Evolutionary conservation across 2,113 vertebrate species (phyloP), one percentile per base, ranked within the genome.

Genomic region (Lophochroa leadbeateri): DNA sequence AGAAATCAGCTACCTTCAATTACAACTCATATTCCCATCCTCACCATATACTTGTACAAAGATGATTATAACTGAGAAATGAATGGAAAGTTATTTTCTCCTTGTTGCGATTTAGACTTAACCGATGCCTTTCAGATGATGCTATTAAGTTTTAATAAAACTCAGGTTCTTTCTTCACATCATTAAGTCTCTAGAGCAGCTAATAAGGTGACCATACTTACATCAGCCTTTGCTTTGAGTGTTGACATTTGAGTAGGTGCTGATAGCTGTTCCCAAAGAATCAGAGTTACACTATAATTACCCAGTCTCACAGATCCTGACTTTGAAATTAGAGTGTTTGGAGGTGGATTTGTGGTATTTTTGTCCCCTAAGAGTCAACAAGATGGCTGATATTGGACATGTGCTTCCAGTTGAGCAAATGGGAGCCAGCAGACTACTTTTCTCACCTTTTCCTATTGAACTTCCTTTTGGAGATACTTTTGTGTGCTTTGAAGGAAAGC

Each of bases 131-230:
- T 94, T 93, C 67, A 93, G 91, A 50, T 52, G 60, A 72, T 60
- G 63, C 61, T 82, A 50, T 88, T 92, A 91, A 88, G 46, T 91
- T 96, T 94, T 88, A 87, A 92, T 87, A 89, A 37, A 87, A 39
- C 49, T 94, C 60, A 64, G 1, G 0, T 88, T 90, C 68, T 70
- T 91, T 87, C 82, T 94, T 41, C 71, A 52, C 79, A 68, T 85
- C 24, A 11, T 71, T 90, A 86, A 92, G 85, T 93, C 77, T 77
- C 60, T 60, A 85, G 92, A 78, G 37, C 86, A 88, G 72, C 35
- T 78, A 72, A 64, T 61, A 88, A 93, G 78, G 68, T 86, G 94
- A 86, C 68, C 14, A 20, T 63, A 85, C 75, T 76, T 68, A 18
- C 11, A 37, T 70, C 71, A 53, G 37, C 78, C 90, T 64, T 61